A percentile compares a stretch with the other conserved stretches of the same genome.
Conservation (phyloP, 2,888 invertebrate species). For the Nephrotoma appendiculata region DNA sequence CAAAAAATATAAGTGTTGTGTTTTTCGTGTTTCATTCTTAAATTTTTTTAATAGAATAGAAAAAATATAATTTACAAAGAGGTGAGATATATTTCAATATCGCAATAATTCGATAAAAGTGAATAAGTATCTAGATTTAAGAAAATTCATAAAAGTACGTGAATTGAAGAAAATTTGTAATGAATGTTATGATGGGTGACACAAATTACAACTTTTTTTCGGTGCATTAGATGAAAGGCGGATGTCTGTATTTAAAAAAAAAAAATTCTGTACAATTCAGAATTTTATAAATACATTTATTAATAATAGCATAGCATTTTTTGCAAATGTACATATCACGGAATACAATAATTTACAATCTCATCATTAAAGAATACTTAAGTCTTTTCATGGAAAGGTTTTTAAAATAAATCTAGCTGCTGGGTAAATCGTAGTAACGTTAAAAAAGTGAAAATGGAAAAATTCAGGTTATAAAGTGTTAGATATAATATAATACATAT, state of each 20-base stretch:
- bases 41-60: neutral
- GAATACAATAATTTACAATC: neutral
- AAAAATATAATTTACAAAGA: neutral
- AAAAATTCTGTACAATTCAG: neutral
- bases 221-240: neutral
- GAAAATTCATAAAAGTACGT: neutral
- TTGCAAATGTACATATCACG: neutral
- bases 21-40: neutral
- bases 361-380: neutral
- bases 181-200: neutral
- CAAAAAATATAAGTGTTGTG: neutral
- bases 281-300: neutral
- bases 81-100: neutral
- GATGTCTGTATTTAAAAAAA: neutral
- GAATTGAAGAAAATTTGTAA: neutral
- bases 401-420: neutral
- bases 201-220: neutral
- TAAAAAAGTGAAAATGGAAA: neutral
- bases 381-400: neutral
- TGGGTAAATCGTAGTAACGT: neutral
- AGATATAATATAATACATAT: neutral
- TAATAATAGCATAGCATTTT: neutral
- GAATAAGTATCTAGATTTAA: neutral
- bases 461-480: neutral
- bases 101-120: neutral